Evolutionary conservation across 1,140 invertebrate species (phyloP), one percentile per base, ranked within the genome.

Genomic region (Epicauta chinensis): DNA sequence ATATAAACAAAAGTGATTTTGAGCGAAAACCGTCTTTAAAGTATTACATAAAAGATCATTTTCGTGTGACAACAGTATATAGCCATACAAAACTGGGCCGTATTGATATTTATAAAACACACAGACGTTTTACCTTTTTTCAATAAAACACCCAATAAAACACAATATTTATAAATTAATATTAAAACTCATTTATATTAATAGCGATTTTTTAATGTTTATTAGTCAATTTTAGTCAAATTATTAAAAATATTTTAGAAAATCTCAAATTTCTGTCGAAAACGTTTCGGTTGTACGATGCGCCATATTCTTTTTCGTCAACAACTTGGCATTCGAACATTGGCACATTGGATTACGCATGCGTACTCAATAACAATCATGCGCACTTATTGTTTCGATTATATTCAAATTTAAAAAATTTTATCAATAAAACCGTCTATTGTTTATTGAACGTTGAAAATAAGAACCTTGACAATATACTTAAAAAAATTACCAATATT

Each of bases 11-110:
- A 39, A 53, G 39, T 9, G 30, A 23, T 11, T 51, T 37, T 50
- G 56, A 42, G 59, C 64, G 60, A 66, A 63, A 64, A 63, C 38
- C 53, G 62, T 56, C 58, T 61, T 60, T 64, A 65, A 16, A 32
- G 57, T 53, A 49, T 30, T 31, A 50, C 59, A 41, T 45, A 61
- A 65, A 60, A 59, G 64, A 55, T 58, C 56, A 63, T 45, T 56
- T 58, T 65, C 59, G 61, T 58, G 46, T 34, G 55, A 42, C 43
- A 31, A 39, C 23, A 16, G 36, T 40, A 36, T 12, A 15, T 10
- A 53, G 47, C 14, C 60, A 65, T 12, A 64, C 63, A 65, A 67
- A 62, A 57, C 40, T 67, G 48, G 57, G 38, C 65, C 55, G 30
- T 67, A 67, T 65, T 60, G 65, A 35, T 50, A 51, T 59, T 51